Base-by-base conservation (phyloP, 2,888 invertebrate genomes). In the Stictocephala bisonia region DNA sequence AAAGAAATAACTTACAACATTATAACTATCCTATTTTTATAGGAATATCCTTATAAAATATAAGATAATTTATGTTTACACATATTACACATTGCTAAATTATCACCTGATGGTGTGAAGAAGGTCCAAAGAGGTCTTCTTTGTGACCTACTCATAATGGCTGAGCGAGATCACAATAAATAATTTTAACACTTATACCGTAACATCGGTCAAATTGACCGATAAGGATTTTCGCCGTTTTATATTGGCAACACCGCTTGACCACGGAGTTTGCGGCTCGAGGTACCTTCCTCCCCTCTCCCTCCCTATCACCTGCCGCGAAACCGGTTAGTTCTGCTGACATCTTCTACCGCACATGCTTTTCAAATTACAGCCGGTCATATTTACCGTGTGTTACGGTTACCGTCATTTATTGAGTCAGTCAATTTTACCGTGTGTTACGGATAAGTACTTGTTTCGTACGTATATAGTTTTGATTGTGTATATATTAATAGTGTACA, bases 241-340 rank as follows among this genome's bases (percentile, higher is more conserved):
- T 44, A 44, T 44, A 44, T 44, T 44, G 44, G 44, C 13, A 44
- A 44, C 44, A 44, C 44, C 18, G 44, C 44, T 44, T 44, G 44
- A 44, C 44, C 44, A 18, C 44, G 44, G 44, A 44, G 44, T 44
- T 44, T 44, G 44, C 44, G 3, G 44, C 44, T n/a, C 44, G 13
- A 44, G 44, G 44, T 44, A 44, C 44, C 44, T 44, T 44, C 44
- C 44, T 44, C 44, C 44, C 13, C 44, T 44, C 13, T 7, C 44
- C 44, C 44, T 44, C 44, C 44, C 44, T 44, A 13, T 18, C 44
- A 44, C 44, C 44, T 44, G 44, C 44, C 44, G 3, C 35, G 11
- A 35, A 44, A 44, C 44, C 13, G 44, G 44, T 44, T 44, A 44
- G 44, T 44, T 44, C 44, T 44, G 44, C 44, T 44, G 44, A 44